These are phyloP conservation scores for Porites divaricata DNA, from an alignment of 92 coral and sea anemone genomes.

Conservation along the genomic window DNA sequence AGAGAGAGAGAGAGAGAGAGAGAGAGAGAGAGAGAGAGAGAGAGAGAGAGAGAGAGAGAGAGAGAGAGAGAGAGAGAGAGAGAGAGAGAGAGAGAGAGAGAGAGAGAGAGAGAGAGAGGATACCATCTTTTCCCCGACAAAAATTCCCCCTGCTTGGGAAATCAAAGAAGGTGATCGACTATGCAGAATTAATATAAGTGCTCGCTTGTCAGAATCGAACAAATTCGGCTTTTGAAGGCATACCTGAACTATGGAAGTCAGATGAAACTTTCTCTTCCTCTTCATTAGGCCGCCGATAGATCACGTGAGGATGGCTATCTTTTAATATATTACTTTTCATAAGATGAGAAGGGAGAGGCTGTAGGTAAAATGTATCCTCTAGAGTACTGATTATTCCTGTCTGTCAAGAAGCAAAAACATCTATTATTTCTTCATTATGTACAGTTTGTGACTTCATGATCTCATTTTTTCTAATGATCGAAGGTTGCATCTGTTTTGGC, in stretches of 20 bases:
- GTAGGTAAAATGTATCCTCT: constrained; percentile 47
- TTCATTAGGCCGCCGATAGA: constrained; percentile 29
- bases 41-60: too few relatives aligned
- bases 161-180: too few relatives aligned
- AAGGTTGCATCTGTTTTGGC: too few relatives aligned
- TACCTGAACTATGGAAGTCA: constrained; percentile 18
- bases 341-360: constrained; percentile 51
- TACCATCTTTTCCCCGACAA: too few relatives aligned
- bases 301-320: constrained; percentile 21
- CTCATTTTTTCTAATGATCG: background rate
- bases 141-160: too few relatives aligned
- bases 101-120: background rate
- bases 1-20: too few relatives aligned
- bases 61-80: too few relatives aligned
- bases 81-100: too few relatives aligned
- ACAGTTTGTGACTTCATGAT: background rate
- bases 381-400: constrained; percentile 39
- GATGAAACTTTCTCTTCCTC: constrained; percentile 19
- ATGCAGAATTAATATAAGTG: too few relatives aligned
- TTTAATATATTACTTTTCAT: background rate
- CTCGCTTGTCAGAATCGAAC: too few relatives aligned
- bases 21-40: too few relatives aligned
- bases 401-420: constrained; percentile 10
- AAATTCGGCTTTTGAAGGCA: too few relatives aligned
- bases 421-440: background rate